Conservation (phyloP, 2,888 invertebrate species). For the Eupithecia subumbrata region DNA sequence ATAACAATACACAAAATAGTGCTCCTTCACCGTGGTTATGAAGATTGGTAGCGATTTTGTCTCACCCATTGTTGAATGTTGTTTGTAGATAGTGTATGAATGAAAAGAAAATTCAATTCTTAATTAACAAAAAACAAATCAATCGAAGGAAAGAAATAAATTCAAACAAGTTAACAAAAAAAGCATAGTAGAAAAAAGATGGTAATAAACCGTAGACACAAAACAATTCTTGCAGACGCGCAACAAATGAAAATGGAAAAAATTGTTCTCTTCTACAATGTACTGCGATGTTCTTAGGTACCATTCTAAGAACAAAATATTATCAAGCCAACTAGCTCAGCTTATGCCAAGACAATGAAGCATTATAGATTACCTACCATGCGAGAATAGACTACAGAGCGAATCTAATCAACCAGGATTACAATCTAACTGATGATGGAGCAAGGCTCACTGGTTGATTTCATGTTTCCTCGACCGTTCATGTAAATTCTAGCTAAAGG, state of each 20-base stretch:
- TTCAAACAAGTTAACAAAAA: no score
- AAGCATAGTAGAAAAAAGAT: not conserved
- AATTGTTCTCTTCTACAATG: not conserved
- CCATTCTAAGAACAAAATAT: not conserved
- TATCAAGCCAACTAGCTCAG: not conserved
- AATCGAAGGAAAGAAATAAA: no score
- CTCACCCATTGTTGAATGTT: not conserved
- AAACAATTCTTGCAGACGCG: not conserved
- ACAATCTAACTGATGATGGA: not conserved
- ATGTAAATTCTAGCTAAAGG: not conserved
- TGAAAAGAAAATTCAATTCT: no score
- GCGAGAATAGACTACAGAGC: not conserved
- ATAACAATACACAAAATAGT: no score
- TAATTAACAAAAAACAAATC: no score
- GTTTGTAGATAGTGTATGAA: no score
- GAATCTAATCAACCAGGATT: not conserved
- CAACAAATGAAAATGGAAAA: not conserved
- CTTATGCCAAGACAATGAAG: not conserved
- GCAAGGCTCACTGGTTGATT: not conserved
- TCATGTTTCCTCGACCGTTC: not conserved
- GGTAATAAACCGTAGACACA: not conserved
- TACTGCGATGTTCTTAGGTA: not conserved
- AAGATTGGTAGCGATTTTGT: no score
- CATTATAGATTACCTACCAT: slow-evolving; percentile 2
- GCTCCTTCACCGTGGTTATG: no score